Evolutionary conservation across 35 echinoderm and acorn worm genomes (phyloP).

Genomic region (Ophioderma brevispina): DNA sequence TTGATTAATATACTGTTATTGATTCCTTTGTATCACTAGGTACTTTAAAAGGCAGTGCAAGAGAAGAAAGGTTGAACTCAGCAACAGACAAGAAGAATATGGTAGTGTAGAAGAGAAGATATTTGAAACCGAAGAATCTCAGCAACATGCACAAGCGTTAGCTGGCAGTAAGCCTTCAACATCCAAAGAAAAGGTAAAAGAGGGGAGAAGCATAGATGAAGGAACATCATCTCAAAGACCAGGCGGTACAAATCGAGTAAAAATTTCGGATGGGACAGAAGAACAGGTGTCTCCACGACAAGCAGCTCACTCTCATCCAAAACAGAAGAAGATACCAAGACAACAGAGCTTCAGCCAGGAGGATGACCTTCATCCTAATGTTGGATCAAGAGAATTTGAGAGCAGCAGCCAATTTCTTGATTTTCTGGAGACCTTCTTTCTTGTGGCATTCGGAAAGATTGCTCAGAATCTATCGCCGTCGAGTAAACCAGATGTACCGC

Average conservation of each 20-base stretch:
- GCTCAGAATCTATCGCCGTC: conserved; percentile 40
- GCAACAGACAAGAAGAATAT: background rate
- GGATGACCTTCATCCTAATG: background rate
- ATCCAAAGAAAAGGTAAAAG: background rate
- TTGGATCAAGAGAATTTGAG: conserved; percentile 89
- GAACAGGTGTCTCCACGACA: conserved; percentile 8
- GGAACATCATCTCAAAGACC: no score
- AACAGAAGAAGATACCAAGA: background rate
- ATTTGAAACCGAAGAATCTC: background rate
- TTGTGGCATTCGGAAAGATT: conserved; percentile 83
- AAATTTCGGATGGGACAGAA: background rate
- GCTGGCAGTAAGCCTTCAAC: background rate
- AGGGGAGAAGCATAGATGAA: no score
- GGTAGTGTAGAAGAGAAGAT: conserved; percentile 16
- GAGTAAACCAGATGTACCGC: conserved; percentile 5
- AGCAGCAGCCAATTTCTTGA: conserved; percentile 60
- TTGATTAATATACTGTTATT: no score
- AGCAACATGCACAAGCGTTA: background rate
- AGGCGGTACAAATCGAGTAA: background rate
- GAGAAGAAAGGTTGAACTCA: background rate
- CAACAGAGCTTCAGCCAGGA: background rate
- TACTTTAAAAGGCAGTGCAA: conserved; percentile 24
- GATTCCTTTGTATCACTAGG: no score
- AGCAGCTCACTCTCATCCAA: background rate
- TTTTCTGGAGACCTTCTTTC: conserved; percentile 94